Base-by-base conservation (phyloP, 2,888 invertebrate species). In the Stenodera caucasica region DNA sequence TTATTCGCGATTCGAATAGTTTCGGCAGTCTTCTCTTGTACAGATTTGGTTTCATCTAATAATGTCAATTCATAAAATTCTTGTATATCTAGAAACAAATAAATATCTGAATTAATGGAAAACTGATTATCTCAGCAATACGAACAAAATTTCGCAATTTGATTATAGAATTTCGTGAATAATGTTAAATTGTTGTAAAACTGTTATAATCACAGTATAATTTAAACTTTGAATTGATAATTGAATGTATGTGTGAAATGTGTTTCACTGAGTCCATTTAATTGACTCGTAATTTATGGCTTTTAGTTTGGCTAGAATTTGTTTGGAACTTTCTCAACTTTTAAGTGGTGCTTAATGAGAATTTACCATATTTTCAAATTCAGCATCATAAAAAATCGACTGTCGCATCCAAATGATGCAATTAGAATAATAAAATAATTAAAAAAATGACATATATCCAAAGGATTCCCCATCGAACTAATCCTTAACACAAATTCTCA, bases 11-110 rank as follows among this genome's bases (percentile, higher is more conserved):
- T 95, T 78, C 95, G 91, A 78, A 96, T 89, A 57, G 97, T 96
- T 83, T 96, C 96, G 61, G 90, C 91, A 68, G 96, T 96, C 84
- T 98, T 98, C 84, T 97, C 95, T 82, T 96, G 94, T 72, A 94
- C 89, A 63, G 94, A 91, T 83, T 97, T 97, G 65, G 90, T 92
- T 80, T 97, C 96, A 84, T 98, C 97, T 77, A 98, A 86, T 70
- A 98, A 86, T 59, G 98, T 98, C 77, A 95, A 86, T 84, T 98
- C 98, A 84, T 98, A 98, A 83, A 98, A 98, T 82, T 98, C 98
- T 86, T 98, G 98, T 78, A 98, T 97, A 86, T 98, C 98, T 94
- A 87, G 4, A 71, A 74, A 59, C 63, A 62, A 60, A 8, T 30
- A 5, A 8, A 30, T 30, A 30, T 5, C 7, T 26, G 26, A 5